Evolutionary conservation across 2,888 invertebrate species (phyloP).

Genomic region (Calameuta filiformis): DNA sequence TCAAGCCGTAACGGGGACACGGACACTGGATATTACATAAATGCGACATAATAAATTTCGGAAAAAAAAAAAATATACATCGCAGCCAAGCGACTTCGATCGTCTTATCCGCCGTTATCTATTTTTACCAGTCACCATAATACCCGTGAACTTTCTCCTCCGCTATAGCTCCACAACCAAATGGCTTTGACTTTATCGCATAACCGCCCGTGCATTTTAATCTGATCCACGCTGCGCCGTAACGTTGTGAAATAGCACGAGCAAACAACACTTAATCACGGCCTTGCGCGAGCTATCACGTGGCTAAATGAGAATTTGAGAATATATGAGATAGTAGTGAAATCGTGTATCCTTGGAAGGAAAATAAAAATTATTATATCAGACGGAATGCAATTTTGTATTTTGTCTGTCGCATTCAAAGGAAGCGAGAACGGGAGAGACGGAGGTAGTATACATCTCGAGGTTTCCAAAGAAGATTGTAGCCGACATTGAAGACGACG

Average conservation of each 20-base stretch:
- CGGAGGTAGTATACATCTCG: not conserved
- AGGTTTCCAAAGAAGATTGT: not conserved
- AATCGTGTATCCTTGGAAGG: not conserved
- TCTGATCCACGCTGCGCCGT: not conserved
- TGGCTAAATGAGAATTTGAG: not conserved
- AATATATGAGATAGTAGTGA: not conserved
- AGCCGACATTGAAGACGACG: not conserved
- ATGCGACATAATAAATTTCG: constrained; percentile 31
- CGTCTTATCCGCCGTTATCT: not conserved
- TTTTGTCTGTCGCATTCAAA: not conserved
- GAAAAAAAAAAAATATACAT: constrained; percentile 22
- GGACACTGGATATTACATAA: constrained; percentile 1
- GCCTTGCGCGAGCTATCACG: not conserved
- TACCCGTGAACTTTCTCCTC: not conserved
- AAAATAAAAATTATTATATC: not conserved
- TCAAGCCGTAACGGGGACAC: constrained; percentile 20
- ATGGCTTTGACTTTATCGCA: not conserved
- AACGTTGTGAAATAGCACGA: not conserved
- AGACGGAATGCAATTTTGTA: not conserved
- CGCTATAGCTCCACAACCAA: not conserved
- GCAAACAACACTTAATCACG: constrained; percentile 1
- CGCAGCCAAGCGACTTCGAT: not conserved
- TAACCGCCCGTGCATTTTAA: not conserved
- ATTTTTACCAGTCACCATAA: not conserved
- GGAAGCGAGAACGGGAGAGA: not conserved